Evolutionary conservation across 2,113 vertebrate species (phyloP).

Genomic region (Siniperca knerii): DNA sequence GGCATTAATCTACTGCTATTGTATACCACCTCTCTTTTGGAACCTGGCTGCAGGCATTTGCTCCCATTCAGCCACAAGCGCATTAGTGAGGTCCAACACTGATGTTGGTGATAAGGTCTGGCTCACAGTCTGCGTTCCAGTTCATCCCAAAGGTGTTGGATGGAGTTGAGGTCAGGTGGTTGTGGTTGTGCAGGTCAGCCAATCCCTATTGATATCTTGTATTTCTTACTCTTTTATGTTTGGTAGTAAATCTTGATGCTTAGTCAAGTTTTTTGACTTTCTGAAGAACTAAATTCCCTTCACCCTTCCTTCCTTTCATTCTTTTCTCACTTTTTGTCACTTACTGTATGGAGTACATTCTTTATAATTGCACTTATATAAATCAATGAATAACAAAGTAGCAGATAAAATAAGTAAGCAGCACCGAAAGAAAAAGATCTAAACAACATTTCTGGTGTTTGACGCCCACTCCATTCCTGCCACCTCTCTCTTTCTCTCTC

Average conservation of each 20-base stretch:
- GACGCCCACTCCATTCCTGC: background rate
- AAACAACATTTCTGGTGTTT: background rate
- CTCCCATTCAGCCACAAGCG: background rate
- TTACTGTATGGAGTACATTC: background rate
- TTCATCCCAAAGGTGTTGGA: background rate
- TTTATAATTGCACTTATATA: background rate
- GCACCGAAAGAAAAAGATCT: background rate
- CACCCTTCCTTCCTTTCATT: background rate
- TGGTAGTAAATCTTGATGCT: background rate
- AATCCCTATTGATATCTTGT: background rate
- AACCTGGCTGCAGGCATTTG: background rate
- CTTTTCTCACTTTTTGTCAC: background rate
- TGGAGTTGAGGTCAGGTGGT: too few species aligned
- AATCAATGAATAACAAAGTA: background rate
- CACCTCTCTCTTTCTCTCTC: slow-evolving; percentile 8
- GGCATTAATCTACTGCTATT: background rate
- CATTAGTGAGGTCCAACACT: background rate
- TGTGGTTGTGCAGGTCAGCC: too few species aligned
- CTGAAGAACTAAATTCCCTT: background rate
- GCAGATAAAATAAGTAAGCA: background rate
- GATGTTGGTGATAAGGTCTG: background rate
- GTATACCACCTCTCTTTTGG: background rate
- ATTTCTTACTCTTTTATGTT: background rate
- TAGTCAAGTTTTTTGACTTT: background rate
- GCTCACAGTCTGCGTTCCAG: background rate